phyloP scores from a whole-genome alignment of 2,888 invertebrate genomes.

The Cosmorhoe ocellata region DNA sequence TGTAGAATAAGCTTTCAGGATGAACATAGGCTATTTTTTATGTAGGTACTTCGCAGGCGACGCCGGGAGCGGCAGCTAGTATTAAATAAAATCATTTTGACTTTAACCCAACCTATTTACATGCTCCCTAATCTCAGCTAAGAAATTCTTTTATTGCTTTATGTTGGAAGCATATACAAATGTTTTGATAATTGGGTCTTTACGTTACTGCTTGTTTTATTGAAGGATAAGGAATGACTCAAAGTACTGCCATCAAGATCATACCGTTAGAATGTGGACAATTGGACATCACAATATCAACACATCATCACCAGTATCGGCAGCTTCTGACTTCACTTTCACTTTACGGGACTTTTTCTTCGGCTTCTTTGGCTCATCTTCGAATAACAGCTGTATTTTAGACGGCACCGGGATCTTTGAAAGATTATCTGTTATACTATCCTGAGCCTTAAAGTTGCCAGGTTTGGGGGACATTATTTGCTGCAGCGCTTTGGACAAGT shows the following conservation, averaged over 20 bases:
- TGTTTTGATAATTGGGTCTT: too few relatives aligned
- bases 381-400: neutral
- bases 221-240: neutral
- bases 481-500: neutral
- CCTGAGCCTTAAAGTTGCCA: neutral
- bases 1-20: too few relatives aligned
- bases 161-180: too few relatives aligned
- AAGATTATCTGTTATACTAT: neutral
- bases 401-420: neutral
- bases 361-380: neutral
- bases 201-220: too few relatives aligned
- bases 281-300: neutral
- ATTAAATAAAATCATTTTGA: too few relatives aligned
- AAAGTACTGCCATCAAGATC: neutral
- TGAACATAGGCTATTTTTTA: too few relatives aligned
- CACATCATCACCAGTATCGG: neutral
- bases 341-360: neutral
- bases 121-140: too few relatives aligned
- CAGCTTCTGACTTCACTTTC: neutral
- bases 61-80: too few relatives aligned
- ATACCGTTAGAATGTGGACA: neutral
- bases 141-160: too few relatives aligned
- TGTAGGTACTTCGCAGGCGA: too few relatives aligned
- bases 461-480: neutral
- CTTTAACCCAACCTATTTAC: too few relatives aligned